phyloP scores from a whole-genome alignment of 35 echinoderm and acorn worm genomes.

The Stichopus chloronotus region DNA sequence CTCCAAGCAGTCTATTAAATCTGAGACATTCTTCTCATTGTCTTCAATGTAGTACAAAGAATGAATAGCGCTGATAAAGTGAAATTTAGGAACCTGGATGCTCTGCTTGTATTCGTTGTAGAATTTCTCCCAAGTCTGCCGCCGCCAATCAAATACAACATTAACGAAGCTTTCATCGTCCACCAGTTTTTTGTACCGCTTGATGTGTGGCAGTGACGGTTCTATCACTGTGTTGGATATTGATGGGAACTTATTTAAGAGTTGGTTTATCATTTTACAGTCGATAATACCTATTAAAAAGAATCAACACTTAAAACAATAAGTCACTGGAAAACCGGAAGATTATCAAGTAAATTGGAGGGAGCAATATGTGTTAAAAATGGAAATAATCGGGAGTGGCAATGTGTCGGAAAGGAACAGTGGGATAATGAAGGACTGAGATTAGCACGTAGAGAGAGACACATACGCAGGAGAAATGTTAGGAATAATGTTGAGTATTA shows the following conservation, averaged over 20 bases:
- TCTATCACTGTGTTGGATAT: constrained; percentile 71
- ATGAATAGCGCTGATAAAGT: constrained; percentile 87
- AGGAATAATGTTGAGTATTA: no score
- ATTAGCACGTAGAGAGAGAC: no score
- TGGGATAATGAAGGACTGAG: no score
- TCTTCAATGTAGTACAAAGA: constrained; percentile 74
- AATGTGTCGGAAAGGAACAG: no score
- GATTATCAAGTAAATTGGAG: no score
- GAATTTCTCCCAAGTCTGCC: constrained; percentile 52
- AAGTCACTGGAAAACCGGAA: no score
- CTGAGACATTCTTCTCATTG: neutral
- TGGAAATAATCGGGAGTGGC: no score
- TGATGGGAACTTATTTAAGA: constrained; percentile 34
- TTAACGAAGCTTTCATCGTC: constrained; percentile 25
- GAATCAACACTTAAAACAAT: neutral
- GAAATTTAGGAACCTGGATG: constrained; percentile 36
- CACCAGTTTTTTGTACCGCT: constrained; percentile 48
- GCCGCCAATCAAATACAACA: constrained; percentile 58
- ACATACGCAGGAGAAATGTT: no score
- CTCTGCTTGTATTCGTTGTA: neutral
- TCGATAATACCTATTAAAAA: constrained; percentile 69
- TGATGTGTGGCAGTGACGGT: constrained; percentile 57
- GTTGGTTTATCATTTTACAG: constrained; percentile 56
- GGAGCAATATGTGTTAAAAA: no score
- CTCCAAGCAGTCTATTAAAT: constrained; percentile 67